Evolutionary conservation across 2,888 invertebrate species (phyloP), one percentile per base, ranked within the genome.

Genomic region (Heliconius aoede): DNA sequence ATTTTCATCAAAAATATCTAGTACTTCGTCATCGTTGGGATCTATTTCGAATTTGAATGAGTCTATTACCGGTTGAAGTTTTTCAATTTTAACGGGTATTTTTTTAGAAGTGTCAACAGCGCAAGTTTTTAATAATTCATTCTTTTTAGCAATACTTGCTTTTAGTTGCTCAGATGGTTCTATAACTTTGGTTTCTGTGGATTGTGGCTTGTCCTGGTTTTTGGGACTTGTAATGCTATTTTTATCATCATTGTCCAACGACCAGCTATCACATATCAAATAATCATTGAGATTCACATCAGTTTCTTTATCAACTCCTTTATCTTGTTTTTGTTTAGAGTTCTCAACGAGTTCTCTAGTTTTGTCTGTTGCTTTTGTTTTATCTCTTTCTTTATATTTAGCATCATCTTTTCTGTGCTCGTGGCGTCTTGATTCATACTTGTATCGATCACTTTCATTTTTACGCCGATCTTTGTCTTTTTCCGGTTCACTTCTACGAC

Each of bases 261-360:
- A 94, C 94, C 94, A 94, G 81, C 94, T 94, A 74, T 95, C 94
- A 78, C 94, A 94, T 21, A 95, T 88, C 62, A 94, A 85, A 79
- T 90, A 94, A 82, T 94, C 94, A 77, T 86, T 90, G 21, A 94
- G 85, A 83, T 92, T 88, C 0, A 93, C 89, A 72, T 92, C 87
- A 18, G 93, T 85, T 82, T 93, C 94, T 75, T 84, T 86, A 5
- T 82, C 83, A 26, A 72, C 7, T n/a, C 68, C 73, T 72, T 82
- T 82, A 72, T 82, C 80, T 15, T 46, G 46, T 46, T 55, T 58
- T 36, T 83, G 81, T 62, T 78, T 73, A 9, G 36, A 62, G 21
- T 80, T 76, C 9, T 82, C 81, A 65, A 79, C 80, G 21, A 78
- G 79, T 46, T 80, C 82, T n/a, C 77, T 82, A 9, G 73, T 78